These are phyloP conservation scores for Zonotrichia albicollis DNA, from an alignment of 2,797 vertebrate species.

Conservation along the genomic window DNA sequence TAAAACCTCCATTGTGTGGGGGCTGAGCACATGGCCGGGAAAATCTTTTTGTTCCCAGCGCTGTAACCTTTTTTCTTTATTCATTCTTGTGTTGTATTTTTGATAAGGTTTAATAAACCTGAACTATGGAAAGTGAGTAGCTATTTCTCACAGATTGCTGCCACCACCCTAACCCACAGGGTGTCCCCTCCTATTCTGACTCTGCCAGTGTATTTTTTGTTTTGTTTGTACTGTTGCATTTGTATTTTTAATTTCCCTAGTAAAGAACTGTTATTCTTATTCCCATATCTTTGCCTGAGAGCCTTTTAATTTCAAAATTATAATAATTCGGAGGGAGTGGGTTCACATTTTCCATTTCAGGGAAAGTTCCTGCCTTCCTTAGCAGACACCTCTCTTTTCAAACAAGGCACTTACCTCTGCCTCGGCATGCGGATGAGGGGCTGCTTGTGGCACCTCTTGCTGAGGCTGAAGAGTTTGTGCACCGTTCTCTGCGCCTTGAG, in stretches of 20 bases:
- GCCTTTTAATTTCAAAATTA: not conserved
- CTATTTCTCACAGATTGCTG: no score
- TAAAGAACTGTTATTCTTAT: not conserved
- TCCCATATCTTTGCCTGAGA: not conserved
- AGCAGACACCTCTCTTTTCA: not conserved
- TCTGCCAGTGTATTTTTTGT: not conserved
- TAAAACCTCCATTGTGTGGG: no score
- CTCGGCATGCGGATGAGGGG: conserved; percentile 88
- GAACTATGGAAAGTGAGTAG: no score
- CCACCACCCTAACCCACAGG: not conserved
- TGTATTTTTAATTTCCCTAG: not conserved
- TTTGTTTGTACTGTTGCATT: not conserved
- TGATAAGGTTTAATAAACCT: no score
- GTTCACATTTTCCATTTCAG: not conserved
- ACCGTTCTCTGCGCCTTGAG: conserved; percentile 90
- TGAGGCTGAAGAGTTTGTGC: conserved; percentile 95
- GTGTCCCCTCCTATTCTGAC: not conserved
- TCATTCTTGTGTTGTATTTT: no score
- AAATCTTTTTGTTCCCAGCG: no score
- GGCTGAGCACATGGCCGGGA: no score
- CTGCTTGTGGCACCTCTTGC: conserved; percentile 93
- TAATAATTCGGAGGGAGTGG: not conserved
- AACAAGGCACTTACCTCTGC: conserved; percentile 78
- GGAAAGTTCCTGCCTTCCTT: not conserved
- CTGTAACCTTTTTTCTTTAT: no score